Evolutionary conservation across 64 coral and sea anemone genomes (phyloP), one percentile per base, ranked within the genome.

Genomic region (Porites lutea): DNA sequence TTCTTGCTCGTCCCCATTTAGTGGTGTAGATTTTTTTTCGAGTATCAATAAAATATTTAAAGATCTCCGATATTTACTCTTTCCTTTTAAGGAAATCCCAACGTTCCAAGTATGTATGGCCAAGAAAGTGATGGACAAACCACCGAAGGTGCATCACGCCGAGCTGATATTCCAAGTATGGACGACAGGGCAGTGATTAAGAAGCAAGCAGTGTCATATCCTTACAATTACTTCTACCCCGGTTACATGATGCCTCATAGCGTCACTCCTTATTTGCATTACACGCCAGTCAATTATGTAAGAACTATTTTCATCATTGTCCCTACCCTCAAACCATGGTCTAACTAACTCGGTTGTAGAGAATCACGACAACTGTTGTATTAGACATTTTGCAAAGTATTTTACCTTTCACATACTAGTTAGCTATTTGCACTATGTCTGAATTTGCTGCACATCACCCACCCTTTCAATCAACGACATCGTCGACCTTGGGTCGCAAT

Each of bases 161-260:
- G 92, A 77, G 70, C 65, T 22, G 79, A 83, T 45, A 97, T 97
- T 47, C 95, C 95, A 2, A 66, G 19, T 27, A 22, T 75, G 52
- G 48, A 77, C 37, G 79, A 79, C 3, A 4, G 14, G 60, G 53
- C 72, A 48, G 74, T 60, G 22, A 65, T 60, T 60, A 97, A 97
- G 92, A 97, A 97, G 53, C 95, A 97, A 15, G 80, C 92, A 8
- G 88, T 97, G 15, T 69, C 95, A 18, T 97, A 94, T 65, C 95
- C 95, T 4, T 88, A 75, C 6, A 11, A 67, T 27, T 90, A 76
- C 53, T 8, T 68, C 18, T 84, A 84, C 48, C 62, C 81, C 5
- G 81, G 81, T 22, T 84, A 68, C 45, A 53, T 49, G 63, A 74
- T 62, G 77, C 48, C 86, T 0, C 86, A 88, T 18, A 52, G 69